Evolutionary conservation across 2,113 vertebrate species (phyloP), one percentile per base, ranked within the genome.

Genomic region (Amia ocellicauda): DNA sequence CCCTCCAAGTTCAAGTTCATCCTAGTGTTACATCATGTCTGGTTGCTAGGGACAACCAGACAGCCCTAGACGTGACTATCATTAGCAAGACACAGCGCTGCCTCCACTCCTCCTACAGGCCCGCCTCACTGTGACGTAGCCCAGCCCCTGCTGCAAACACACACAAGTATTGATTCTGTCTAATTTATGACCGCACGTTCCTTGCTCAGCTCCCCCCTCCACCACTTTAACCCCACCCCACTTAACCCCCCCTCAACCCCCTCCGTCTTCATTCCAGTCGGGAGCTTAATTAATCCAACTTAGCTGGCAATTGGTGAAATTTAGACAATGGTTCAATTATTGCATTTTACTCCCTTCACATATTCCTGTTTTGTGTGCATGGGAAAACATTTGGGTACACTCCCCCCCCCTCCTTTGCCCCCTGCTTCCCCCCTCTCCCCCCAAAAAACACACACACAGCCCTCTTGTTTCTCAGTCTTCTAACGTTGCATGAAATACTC

Each of bases 21-120:
- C 88, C 88, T 83, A 83, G 85, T 90, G 92, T 96, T 94, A 96
- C 93, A 96, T 94, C 93, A 96, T 94, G 96, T 97, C 94, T 96
- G 86, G 96, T 98, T 96, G 94, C 92, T 86, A 80, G 2, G 74
- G 91, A 92, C 94, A 89, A 97, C 94, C 92, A 96, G 94, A 97
- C 93, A 92, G 90, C 89, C 89, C 78, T 83, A 93, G 93, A 97
- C 94, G 94, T 96, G 95, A 98, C 94, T 93, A 81, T 92, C 93
- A 96, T 97, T 86, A 88, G 85, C 92, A 95, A 94, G 88, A 86
- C 76, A 66, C 85, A 86, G 73, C 86, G 82, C 74, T 28, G 41
- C 57, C 43, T 29, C 70, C 66, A 69, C 88, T 79, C 86, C 86
- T 86, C 82, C 87, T 84, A 86, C 86, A 85, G 81, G 69, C 82